These are phyloP conservation scores for Archocentrus centrarchus DNA, from an alignment of 2,113 vertebrate genomes.

Conservation along the genomic window DNA sequence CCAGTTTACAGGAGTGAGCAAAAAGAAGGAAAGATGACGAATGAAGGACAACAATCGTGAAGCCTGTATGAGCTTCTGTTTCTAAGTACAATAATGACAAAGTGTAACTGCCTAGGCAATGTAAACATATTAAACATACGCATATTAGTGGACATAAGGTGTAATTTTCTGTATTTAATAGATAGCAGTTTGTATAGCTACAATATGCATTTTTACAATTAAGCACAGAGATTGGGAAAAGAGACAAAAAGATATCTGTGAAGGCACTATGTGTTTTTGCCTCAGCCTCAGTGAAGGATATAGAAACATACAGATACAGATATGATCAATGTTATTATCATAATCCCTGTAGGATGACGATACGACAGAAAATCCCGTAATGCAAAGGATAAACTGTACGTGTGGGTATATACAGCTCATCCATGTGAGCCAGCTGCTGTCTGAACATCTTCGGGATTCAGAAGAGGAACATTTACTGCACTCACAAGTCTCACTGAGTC, in stretches of 20 bases:
- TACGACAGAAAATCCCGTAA: slow-evolving; percentile 40
- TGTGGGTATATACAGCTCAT: slow-evolving; percentile 11
- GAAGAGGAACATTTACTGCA: slow-evolving; percentile 19
- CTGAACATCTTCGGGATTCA: background rate
- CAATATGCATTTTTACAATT: background rate
- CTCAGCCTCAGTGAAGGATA: background rate
- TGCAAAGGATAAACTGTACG: slow-evolving; percentile 38
- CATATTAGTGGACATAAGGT: background rate
- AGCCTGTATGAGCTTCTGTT: background rate
- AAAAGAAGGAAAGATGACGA: slow-evolving; percentile 28
- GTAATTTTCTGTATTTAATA: background rate
- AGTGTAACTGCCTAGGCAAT: slow-evolving; percentile 10
- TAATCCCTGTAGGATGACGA: slow-evolving; percentile 39
- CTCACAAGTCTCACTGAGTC: slow-evolving; percentile 40
- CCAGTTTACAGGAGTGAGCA: slow-evolving; percentile 45
- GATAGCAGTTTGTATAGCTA: background rate
- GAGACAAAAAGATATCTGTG: slow-evolving; percentile 16
- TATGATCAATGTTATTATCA: background rate
- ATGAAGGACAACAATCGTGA: background rate
- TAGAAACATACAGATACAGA: background rate
- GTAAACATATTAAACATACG: slow-evolving; percentile 3
- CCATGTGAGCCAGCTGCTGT: slow-evolving; percentile 19
- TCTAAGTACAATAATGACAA: background rate
- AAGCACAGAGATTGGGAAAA: slow-evolving; percentile 24
- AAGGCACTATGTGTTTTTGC: background rate